These are phyloP conservation scores for Lepilemur ruficaudatus DNA, from an alignment of 2,797 vertebrate genomes.

Conservation along the genomic window DNA sequence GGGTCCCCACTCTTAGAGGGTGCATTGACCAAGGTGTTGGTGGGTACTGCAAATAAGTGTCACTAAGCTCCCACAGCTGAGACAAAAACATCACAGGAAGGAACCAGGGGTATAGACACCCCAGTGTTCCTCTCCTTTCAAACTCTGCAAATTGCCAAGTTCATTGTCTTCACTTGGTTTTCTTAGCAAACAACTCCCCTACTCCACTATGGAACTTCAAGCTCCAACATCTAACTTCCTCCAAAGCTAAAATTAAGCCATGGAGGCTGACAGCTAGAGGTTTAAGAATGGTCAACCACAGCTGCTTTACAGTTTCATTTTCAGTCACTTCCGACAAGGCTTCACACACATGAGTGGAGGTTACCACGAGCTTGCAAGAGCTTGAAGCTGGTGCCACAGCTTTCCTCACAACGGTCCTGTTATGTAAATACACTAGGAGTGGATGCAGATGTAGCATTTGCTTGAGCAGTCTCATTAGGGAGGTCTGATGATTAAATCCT, in stretches of 20 bases:
- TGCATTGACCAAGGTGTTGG: too few relatives aligned
- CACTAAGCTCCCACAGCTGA: neutral
- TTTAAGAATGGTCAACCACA: fast-evolving
- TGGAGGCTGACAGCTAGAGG: neutral
- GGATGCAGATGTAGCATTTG: too few relatives aligned
- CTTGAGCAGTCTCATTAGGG: neutral
- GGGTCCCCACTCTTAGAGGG: neutral
- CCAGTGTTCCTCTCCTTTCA: neutral
- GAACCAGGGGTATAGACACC: fast-evolving
- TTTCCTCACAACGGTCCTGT: neutral
- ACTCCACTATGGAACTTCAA: too few relatives aligned
- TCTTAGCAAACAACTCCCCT: too few relatives aligned
- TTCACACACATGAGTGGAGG: fast-evolving
- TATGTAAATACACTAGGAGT: fast-evolving
- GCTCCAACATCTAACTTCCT: neutral
- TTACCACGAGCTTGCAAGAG: neutral
- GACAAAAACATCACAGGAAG: neutral
- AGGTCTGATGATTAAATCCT: neutral
- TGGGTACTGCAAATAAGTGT: neutral
- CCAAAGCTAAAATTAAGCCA: neutral
- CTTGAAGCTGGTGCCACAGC: neutral
- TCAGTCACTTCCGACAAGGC: neutral
- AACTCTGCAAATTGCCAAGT: too few relatives aligned
- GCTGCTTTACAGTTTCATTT: neutral
- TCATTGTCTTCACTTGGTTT: neutral